Evolutionary conservation across 2,113 vertebrate genomes (phyloP).

Genomic region (Barnardius zonarius): DNA sequence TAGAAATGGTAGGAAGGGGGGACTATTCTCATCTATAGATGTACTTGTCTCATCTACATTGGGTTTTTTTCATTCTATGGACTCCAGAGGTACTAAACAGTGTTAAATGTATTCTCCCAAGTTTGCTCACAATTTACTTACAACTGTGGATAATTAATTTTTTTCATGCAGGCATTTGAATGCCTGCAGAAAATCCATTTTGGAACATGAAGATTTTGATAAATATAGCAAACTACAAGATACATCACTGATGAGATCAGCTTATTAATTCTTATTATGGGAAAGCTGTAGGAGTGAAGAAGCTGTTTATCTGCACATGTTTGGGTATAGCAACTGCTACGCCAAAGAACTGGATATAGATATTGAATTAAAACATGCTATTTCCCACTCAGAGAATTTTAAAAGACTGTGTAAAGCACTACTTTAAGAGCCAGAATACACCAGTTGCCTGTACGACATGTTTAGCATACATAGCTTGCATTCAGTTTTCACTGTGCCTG

Average conservation of each 20-base stretch:
- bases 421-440: not conserved
- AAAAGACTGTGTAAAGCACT: constrained; percentile 1
- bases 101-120: not conserved
- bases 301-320: not conserved
- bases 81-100: not conserved
- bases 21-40: not conserved
- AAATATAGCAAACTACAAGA: constrained; percentile 42
- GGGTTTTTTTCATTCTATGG: not conserved
- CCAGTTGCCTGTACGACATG: not conserved
- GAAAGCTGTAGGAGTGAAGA: not conserved
- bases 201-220: constrained; percentile 24
- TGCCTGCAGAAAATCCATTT: constrained; percentile 26
- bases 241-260: constrained; percentile 26
- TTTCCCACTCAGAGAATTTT: constrained; percentile 4
- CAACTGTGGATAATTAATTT: not conserved
- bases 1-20: not conserved
- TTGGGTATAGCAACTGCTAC: not conserved
- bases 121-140: not conserved
- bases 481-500: not conserved
- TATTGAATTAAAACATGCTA: not conserved
- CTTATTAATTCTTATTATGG: constrained; percentile 34
- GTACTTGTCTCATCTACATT: not conserved
- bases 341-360: not conserved
- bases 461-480: not conserved
- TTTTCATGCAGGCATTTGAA: constrained; percentile 8